Evolutionary conservation across 1,140 invertebrate genomes (phyloP).

Genomic region (Halesus radiatus): DNA sequence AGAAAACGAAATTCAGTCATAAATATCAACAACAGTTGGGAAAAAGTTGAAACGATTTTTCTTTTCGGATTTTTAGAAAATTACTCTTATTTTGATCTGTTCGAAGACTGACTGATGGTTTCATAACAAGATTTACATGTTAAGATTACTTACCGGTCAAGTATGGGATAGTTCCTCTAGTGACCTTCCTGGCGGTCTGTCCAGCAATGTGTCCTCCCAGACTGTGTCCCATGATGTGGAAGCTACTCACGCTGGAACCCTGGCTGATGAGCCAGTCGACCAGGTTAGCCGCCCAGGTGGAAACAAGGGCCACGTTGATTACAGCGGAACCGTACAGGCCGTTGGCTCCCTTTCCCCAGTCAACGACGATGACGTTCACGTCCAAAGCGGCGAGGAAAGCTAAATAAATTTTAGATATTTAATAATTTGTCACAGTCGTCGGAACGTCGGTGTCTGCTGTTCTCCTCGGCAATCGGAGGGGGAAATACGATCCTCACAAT

Average conservation of each 20-base stretch:
- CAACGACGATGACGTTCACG: slow-evolving; percentile 72
- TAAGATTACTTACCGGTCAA: slow-evolving; percentile 55
- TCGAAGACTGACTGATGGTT: too few relatives aligned
- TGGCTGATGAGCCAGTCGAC: slow-evolving; percentile 66
- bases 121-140: too few relatives aligned
- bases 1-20: too few relatives aligned
- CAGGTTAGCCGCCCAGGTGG: slow-evolving; percentile 68
- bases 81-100: too few relatives aligned
- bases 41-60: too few relatives aligned
- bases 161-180: slow-evolving; percentile 51
- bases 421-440: too few relatives aligned
- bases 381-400: slow-evolving; percentile 66
- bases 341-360: slow-evolving; percentile 68
- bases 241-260: neutral
- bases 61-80: too few relatives aligned
- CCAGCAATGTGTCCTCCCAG: slow-evolving; percentile 56
- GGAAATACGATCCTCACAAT: too few relatives aligned
- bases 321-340: slow-evolving; percentile 68
- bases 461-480: too few relatives aligned
- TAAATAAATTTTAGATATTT: slow-evolving; percentile 38
- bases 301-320: slow-evolving; percentile 68
- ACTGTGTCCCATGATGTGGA: slow-evolving; percentile 41
- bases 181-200: slow-evolving; percentile 39
- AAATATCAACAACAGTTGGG: too few relatives aligned
- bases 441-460: too few relatives aligned